Percentiles rank a stretch among this genome's conserved stretches.
Conservation (phyloP, 2,113 vertebrate genomes). For the Oryzias melastigma region DNA sequence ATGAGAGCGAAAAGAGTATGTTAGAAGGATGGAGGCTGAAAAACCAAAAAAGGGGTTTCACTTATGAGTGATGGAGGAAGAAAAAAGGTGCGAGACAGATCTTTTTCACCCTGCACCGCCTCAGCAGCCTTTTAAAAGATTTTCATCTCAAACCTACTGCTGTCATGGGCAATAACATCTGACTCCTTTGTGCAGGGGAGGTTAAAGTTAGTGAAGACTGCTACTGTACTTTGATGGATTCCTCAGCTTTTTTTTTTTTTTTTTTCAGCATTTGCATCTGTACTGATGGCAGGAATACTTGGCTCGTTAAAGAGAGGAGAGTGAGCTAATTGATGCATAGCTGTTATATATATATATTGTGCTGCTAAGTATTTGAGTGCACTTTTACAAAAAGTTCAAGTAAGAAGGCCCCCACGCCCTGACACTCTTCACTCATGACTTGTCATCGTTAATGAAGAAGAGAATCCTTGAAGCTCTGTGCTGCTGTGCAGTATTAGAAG, state of each 20-base stretch:
- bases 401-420: not conserved
- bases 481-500: not conserved
- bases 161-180: constrained; percentile 61
- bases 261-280: constrained; percentile 26
- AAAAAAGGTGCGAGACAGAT: constrained; percentile 44
- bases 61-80: constrained; percentile 41
- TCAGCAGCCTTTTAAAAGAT: constrained; percentile 62
- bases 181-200: constrained; percentile 38
- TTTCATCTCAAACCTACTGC: constrained; percentile 55
- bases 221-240: constrained; percentile 43
- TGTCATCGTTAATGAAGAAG: not conserved
- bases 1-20: constrained; percentile 19
- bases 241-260: constrained; percentile 18
- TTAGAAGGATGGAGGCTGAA: constrained; percentile 32
- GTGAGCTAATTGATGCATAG: constrained; percentile 21
- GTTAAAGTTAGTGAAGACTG: constrained; percentile 32
- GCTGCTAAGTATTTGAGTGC: constrained; percentile 8
- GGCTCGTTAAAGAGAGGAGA: constrained; percentile 47
- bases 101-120: constrained; percentile 32
- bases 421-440: constrained; percentile 6
- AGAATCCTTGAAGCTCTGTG: not conserved
- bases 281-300: constrained; percentile 40
- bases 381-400: constrained; percentile 5
- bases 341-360: constrained; percentile 2
- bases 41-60: constrained; percentile 35